Base-by-base conservation (phyloP, 2,888 invertebrate species). In the Agapostemon virescens region DNA sequence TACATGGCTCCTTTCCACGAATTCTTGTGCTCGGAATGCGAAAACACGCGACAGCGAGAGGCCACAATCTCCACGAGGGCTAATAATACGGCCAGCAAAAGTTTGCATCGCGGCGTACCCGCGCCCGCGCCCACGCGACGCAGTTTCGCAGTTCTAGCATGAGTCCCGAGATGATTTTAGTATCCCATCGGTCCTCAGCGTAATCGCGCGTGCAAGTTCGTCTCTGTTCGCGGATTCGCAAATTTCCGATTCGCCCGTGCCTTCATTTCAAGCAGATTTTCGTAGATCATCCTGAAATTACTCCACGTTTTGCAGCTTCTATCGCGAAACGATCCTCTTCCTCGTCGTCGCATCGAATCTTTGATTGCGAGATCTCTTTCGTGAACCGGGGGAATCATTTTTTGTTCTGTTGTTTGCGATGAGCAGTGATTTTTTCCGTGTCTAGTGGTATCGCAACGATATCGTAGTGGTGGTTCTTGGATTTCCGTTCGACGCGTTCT, bases 121-220 rank as follows among this genome's bases (percentile, higher is more conserved):
- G 80, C 88, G 87, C 74, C 66, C 69, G 79, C 88, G 87, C 89
- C 88, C 86, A 89, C 89, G 86, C 86, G 67, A 73, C 82, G 82
- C 82, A 66, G 71, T 83, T 85, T 74, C 76, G 82, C 76, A 55
- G 67, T 73, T 80, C 80, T 82, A 83, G 81, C 84, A 81, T 77
- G 84, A 88, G 86, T 80, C 82, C 64, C 83, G 76, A 82, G 77
- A 85, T 86, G 79, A 88, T 87, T 89, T 89, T 87, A 90, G 90
- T 90, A 85, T 87, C 81, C 78, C 84, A 84, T 80, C 87, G 88
- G 84, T 84, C 83, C 84, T 86, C 87, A 83, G 75, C 75, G 82
- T 85, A 85, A 85, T 85, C 82, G 87, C 83, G 83, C 67, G 78
- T 69, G 30, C 67, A 42, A 55, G 45, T 26, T 23, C 26, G 38